A percentile compares a stretch with the other conserved stretches of the same genome.
phyloP scores from a whole-genome alignment of 1,140 invertebrate species.

The Drosophila obscura region DNA sequence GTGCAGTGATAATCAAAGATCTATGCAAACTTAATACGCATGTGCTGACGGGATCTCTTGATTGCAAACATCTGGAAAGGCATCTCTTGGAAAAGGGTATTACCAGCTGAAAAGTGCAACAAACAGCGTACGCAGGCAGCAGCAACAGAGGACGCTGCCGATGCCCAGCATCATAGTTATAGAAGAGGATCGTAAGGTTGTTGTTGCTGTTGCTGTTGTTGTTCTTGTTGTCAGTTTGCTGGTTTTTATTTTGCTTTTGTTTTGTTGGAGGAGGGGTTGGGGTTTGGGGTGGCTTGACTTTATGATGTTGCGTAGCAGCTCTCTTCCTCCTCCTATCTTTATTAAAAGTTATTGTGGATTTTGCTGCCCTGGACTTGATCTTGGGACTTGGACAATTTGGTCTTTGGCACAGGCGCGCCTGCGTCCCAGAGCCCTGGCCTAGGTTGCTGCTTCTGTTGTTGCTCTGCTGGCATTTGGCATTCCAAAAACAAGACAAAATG shows the following conservation, averaged over 20 bases:
- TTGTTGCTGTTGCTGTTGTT: conserved; percentile 11
- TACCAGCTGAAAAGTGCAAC: background rate
- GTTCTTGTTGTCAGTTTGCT: conserved; percentile 24
- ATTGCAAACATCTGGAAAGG: no score
- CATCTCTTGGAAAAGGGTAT: no score
- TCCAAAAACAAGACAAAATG: conserved; percentile 27
- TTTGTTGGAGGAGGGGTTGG: conserved; percentile 27
- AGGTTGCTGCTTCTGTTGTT: conserved; percentile 32
- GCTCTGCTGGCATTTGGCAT: conserved; percentile 37
- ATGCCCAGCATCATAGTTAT: conserved; percentile 48
- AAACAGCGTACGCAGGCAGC: conserved; percentile 8
- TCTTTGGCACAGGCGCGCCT: conserved; percentile 29
- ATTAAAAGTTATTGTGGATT: conserved; percentile 46
- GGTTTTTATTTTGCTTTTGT: conserved; percentile 20
- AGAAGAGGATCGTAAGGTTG: conserved; percentile 59
- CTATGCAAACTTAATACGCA: no score
- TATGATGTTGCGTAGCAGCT: conserved; percentile 41
- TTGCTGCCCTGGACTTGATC: conserved; percentile 57
- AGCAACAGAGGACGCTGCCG: conserved; percentile 14
- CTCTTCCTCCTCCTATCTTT: background rate
- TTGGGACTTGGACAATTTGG: conserved; percentile 59
- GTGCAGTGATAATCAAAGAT: conserved; percentile 1
- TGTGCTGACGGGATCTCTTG: no score
- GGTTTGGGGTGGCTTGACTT: conserved; percentile 3
- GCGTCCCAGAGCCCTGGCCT: conserved; percentile 57